A percentile compares a stretch with the other conserved stretches of the same genome.
These are phyloP conservation scores for Coptodon rendalli DNA, from an alignment of 2,113 vertebrate species.

Conservation along the genomic window DNA sequence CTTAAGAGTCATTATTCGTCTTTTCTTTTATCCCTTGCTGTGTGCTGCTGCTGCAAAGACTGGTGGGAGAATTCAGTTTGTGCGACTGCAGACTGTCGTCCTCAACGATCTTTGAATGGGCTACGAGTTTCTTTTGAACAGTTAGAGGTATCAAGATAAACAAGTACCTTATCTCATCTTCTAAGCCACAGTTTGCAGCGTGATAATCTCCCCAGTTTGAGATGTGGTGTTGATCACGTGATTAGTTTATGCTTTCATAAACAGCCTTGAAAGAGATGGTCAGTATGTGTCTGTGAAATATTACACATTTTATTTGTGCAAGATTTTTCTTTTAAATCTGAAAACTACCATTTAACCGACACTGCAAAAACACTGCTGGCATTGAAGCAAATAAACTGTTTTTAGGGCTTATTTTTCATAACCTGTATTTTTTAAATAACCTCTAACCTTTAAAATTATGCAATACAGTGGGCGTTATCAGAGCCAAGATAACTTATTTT, in stretches of 20 bases:
- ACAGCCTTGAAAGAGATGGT: neutral
- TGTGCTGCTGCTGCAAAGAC: neutral
- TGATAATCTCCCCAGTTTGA: neutral
- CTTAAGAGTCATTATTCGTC: neutral
- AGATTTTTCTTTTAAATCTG: neutral
- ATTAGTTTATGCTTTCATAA: neutral
- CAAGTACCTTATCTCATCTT: neutral
- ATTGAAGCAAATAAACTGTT: neutral
- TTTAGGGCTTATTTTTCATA: neutral
- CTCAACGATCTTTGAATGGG: neutral
- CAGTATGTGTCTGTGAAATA: neutral
- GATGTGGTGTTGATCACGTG: neutral
- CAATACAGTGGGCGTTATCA: neutral
- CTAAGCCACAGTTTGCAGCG: neutral
- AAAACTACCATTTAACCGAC: neutral
- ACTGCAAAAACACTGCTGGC: neutral
- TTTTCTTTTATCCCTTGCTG: neutral
- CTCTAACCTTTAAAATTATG: neutral
- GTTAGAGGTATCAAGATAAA: neutral
- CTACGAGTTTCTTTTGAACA: neutral
- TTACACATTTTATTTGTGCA: neutral
- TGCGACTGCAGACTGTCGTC: neutral
- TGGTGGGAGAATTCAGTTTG: neutral
- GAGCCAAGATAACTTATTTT: neutral
- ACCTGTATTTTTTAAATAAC: neutral